Percentiles rank a stretch among this genome's conserved stretches.
These are phyloP conservation scores for Tyria jacobaeae DNA, from an alignment of 2,888 invertebrate species.

Conservation along the genomic window DNA sequence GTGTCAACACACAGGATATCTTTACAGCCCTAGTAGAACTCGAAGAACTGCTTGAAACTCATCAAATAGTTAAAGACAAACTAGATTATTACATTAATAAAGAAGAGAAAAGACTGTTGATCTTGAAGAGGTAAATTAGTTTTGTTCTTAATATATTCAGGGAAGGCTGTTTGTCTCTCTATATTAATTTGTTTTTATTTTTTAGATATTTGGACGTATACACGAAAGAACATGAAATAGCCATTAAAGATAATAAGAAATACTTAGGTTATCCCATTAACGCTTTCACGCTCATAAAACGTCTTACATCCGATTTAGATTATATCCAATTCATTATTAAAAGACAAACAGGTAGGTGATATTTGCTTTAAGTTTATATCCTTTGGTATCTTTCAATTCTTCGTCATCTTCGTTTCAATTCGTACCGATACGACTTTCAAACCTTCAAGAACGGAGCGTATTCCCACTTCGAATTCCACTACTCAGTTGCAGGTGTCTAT, in stretches of 20 bases:
- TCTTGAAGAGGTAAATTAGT: conserved; percentile 1
- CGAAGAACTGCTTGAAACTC: neutral
- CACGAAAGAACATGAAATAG: neutral
- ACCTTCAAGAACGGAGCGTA: too few species aligned
- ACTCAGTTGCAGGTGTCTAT: too few species aligned
- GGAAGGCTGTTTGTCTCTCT: too few species aligned
- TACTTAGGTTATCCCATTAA: conserved; percentile 80
- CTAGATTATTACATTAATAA: conserved; percentile 2
- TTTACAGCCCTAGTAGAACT: conserved; percentile 1
- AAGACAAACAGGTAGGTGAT: neutral
- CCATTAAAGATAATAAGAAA: conserved; percentile 78
- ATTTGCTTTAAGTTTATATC: too few species aligned
- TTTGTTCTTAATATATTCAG: neutral
- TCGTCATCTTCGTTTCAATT: too few species aligned
- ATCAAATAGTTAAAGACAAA: conserved; percentile 5
- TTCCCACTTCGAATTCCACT: too few species aligned
- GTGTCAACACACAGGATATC: neutral
- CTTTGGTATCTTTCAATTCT: too few species aligned
- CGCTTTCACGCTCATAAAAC: conserved; percentile 94
- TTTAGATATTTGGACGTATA: conserved; percentile 2
- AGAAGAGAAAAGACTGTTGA: neutral
- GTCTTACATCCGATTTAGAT: conserved; percentile 80
- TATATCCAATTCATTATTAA: neutral
- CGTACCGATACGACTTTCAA: too few species aligned
- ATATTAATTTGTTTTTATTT: neutral